A percentile compares a stretch with the other conserved stretches of the same genome.
These are phyloP conservation scores for Craterocephalus amniculus DNA, from an alignment of 2,797 vertebrate species.

Conservation along the genomic window DNA sequence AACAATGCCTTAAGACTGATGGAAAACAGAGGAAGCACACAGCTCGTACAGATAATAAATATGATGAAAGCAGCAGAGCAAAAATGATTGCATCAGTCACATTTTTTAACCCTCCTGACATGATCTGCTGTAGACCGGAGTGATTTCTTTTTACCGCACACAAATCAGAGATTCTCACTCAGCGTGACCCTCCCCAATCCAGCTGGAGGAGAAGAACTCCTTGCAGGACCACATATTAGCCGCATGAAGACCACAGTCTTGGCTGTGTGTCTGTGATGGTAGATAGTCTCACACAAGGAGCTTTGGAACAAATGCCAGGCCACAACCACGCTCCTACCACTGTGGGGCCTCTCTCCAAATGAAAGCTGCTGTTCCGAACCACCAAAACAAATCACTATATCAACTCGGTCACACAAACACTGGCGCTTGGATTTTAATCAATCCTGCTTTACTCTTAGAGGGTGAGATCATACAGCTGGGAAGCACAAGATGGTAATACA, in stretches of 20 bases:
- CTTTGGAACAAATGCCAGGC: constrained; percentile 54
- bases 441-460: constrained; percentile 26
- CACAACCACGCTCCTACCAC: constrained; percentile 60
- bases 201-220: constrained; percentile 41
- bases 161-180: constrained; percentile 50
- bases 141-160: constrained; percentile 55
- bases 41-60: constrained; percentile 18
- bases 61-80: constrained; percentile 29
- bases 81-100: constrained; percentile 34
- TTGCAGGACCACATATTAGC: constrained; percentile 42
- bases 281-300: constrained; percentile 22
- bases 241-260: constrained; percentile 52
- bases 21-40: constrained; percentile 28
- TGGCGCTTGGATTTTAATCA: constrained; percentile 54
- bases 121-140: constrained; percentile 27
- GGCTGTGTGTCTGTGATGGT: constrained; percentile 32
- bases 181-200: constrained; percentile 44
- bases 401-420: constrained; percentile 48
- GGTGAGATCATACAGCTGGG: constrained; percentile 62
- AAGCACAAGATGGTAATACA: constrained; percentile 58
- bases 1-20: constrained; percentile 5
- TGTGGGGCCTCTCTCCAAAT: constrained; percentile 48
- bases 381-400: constrained; percentile 67
- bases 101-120: constrained; percentile 42
- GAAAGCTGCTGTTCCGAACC: constrained; percentile 60